These are phyloP conservation scores for Amiota minor DNA, from an alignment of 2,888 invertebrate genomes.

Conservation along the genomic window DNA sequence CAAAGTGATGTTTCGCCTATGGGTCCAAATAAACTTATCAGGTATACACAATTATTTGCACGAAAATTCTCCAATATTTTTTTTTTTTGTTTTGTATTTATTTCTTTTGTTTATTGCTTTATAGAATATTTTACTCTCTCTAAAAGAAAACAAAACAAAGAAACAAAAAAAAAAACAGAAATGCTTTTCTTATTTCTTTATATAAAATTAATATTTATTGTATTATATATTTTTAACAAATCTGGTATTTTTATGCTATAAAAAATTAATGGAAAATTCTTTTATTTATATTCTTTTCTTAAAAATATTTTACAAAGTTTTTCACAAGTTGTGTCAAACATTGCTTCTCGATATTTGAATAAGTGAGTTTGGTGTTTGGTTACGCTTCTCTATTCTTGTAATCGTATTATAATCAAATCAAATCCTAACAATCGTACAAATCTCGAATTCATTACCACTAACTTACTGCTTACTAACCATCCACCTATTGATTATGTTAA, in stretches of 20 bases:
- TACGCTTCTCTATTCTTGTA: conserved; percentile 13
- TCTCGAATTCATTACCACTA: conserved; percentile 11
- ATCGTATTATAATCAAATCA: neutral
- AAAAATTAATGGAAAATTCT: conserved; percentile 46
- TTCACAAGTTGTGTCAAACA: conserved; percentile 72
- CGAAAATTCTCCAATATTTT: neutral
- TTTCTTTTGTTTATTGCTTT: too few relatives aligned
- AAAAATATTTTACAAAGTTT: conserved; percentile 59
- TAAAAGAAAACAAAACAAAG: conserved; percentile 38
- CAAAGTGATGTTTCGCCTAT: conserved; percentile 73
- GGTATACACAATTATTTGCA: conserved; percentile 69
- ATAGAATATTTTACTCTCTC: too few relatives aligned
- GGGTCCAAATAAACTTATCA: conserved; percentile 75
- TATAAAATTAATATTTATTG: conserved; percentile 4
- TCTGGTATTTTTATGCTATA: conserved; percentile 37
- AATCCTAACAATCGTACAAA: conserved; percentile 3
- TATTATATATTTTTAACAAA: conserved; percentile 51
- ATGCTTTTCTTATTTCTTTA: neutral
- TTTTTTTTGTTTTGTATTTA: too few relatives aligned
- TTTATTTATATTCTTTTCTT: conserved; percentile 47
- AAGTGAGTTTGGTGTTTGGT: conserved; percentile 71
- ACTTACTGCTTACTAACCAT: neutral
- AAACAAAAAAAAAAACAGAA: too few relatives aligned
- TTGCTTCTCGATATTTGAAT: conserved; percentile 71
- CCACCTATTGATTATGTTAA: neutral